Evolutionary conservation across 2,888 invertebrate species (phyloP), one percentile per base, ranked within the genome.

Genomic region (Leptinotarsa juncta): DNA sequence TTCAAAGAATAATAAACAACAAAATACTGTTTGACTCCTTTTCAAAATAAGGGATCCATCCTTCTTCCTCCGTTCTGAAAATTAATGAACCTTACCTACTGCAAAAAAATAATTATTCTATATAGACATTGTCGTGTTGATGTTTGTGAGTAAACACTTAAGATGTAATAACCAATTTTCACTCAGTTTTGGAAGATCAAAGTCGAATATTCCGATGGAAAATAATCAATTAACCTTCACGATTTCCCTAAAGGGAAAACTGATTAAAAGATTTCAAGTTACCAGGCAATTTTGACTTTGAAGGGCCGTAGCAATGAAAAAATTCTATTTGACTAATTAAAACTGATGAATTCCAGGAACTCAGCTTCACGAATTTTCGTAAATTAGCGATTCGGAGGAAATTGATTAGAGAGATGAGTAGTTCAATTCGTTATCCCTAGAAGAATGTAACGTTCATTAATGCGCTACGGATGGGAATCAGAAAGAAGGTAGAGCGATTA

Each of bases 211-310:
- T 65, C 55, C 70, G 67, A 57, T 57, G 15, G 71, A 74, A 77
- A 76, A 76, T 79, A 79, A 77, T 77, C 76, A 79, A 79, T 77
- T 79, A 79, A 79, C 76, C 75, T 77, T 77, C 67, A 65, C 60
- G 71, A 72, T 67, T 73, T 62, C 70, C 69, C 72, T 62, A 71
- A 69, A 74, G 73, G 73, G 65, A 60, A 68, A 72, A 71, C 76
- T 82, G 82, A 82, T 82, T 81, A 81, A 81, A 83, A 81, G 81
- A 81, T 80, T 77, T 72, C 51, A n/a, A 51, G 51, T 51, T 51
- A 51, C n/a, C 51, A 51, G 51, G 51, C 51, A 42, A 42, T 42
- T 42, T 42, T 42, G 42, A 42, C 42, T 73, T 72, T 66, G 74
- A 26, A 62, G 69, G 23, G 48, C 68, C 65, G 67, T 57, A 67